phyloP scores from a whole-genome alignment of 64 coral and sea anemone genomes.

The Pachyseris speciosa region DNA sequence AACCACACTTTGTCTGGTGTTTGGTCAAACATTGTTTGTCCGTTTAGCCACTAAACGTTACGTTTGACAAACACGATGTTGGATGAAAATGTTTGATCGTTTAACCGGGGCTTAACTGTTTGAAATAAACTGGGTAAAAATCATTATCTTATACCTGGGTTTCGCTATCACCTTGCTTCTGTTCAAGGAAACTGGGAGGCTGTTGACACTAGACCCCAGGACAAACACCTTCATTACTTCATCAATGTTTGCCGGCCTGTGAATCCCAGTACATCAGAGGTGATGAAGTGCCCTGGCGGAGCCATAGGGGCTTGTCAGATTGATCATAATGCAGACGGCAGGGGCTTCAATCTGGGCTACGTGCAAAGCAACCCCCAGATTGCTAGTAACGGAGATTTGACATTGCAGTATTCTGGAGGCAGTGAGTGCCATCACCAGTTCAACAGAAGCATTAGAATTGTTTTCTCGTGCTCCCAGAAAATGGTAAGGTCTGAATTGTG shows the following conservation, averaged over 20 bases:
- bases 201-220: slow-evolving; percentile 68
- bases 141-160: too few relatives aligned
- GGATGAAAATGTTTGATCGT: too few relatives aligned
- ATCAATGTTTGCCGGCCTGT: slow-evolving; percentile 86
- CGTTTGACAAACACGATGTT: too few relatives aligned
- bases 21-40: too few relatives aligned
- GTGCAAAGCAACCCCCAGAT: slow-evolving; percentile 81
- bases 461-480: slow-evolving; percentile 76
- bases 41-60: too few relatives aligned
- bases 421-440: slow-evolving; percentile 78
- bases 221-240: slow-evolving; percentile 91
- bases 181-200: slow-evolving; percentile 93
- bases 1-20: too few relatives aligned
- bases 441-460: slow-evolving; percentile 81
- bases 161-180: too few relatives aligned
- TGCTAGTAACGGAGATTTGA: slow-evolving; percentile 14
- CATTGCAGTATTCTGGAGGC: slow-evolving; percentile 80
- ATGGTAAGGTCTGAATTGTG: slow-evolving; percentile 48
- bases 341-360: slow-evolving; percentile 75
- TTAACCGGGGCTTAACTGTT: too few relatives aligned
- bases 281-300: slow-evolving; percentile 61
- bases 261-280: background rate
- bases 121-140: too few relatives aligned
- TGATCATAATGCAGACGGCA: slow-evolving; percentile 50
- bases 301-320: slow-evolving; percentile 84